These are phyloP conservation scores for Amniataba percoides DNA, from an alignment of 2,797 vertebrate genomes.

Conservation along the genomic window DNA sequence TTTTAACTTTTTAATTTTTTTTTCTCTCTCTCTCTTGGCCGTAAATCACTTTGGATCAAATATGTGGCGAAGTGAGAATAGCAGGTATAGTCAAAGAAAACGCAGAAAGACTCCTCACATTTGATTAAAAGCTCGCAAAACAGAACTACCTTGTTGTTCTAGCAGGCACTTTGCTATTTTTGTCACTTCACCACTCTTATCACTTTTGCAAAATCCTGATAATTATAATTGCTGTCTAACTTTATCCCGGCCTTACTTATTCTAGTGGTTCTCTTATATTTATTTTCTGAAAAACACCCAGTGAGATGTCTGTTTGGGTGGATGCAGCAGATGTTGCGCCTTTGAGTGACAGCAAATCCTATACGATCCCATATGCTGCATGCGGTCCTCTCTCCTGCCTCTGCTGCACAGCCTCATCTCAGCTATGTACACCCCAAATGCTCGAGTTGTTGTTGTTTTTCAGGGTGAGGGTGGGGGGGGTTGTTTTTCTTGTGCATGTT, in stretches of 20 bases:
- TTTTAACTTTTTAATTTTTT: too few species aligned
- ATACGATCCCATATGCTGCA: conserved; percentile 34
- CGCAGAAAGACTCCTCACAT: neutral
- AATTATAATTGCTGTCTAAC: neutral
- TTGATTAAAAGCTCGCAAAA: too few species aligned
- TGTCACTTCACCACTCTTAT: neutral
- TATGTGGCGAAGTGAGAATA: too few species aligned
- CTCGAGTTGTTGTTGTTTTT: neutral
- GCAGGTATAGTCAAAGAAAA: too few species aligned
- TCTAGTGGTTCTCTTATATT: neutral
- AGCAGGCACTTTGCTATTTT: neutral
- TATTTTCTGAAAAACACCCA: conserved; percentile 2
- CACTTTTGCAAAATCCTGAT: neutral
- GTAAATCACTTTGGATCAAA: neutral
- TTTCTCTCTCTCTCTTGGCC: neutral
- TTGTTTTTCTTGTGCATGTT: conserved; percentile 17
- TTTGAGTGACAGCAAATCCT: conserved; percentile 31
- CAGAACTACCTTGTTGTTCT: neutral
- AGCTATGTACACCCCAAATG: neutral
- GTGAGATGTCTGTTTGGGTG: conserved; percentile 26
- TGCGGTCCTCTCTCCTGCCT: neutral
- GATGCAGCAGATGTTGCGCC: conserved; percentile 40
- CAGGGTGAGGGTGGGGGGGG: neutral
- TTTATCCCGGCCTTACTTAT: neutral
- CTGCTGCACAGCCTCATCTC: conserved; percentile 25